These are phyloP conservation scores for Porites divaricata DNA, from an alignment of 92 coral and sea anemone species.

Conservation along the genomic window DNA sequence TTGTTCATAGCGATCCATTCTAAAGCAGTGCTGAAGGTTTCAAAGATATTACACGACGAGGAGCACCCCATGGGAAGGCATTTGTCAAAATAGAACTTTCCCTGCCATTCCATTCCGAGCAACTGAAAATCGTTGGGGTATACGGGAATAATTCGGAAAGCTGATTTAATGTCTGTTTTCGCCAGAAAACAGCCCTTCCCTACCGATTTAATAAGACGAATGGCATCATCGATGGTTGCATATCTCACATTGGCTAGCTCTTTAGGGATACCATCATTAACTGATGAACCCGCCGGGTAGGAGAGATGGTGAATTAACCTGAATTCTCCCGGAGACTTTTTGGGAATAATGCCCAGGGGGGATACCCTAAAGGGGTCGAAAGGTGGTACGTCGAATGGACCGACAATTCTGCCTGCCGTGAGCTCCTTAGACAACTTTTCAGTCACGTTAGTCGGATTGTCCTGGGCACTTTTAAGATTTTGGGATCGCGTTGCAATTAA, in stretches of 20 bases:
- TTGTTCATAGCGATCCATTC: conserved; percentile 72
- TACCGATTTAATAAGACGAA: conserved; percentile 36
- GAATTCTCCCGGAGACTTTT: conserved; percentile 63
- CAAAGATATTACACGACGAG: conserved; percentile 21
- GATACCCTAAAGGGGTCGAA: conserved; percentile 43
- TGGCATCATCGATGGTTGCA: conserved; percentile 61
- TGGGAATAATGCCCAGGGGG: conserved; percentile 64
- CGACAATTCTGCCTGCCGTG: conserved; percentile 28
- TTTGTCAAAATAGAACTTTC: conserved; percentile 54
- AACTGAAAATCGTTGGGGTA: conserved; percentile 57
- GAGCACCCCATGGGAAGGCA: conserved; percentile 75
- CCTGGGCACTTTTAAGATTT: conserved; percentile 31
- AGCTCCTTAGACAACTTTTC: conserved; percentile 37
- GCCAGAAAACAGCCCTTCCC: conserved; percentile 63
- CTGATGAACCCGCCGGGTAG: conserved; percentile 56
- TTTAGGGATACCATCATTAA: conserved; percentile 62
- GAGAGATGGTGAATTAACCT: conserved; percentile 70
- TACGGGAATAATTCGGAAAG: conserved; percentile 73
- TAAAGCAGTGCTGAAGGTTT: conserved; percentile 61
- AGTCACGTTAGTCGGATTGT: conserved; percentile 24
- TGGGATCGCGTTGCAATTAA: conserved; percentile 15
- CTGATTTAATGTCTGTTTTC: conserved; percentile 66
- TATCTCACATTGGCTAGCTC: conserved; percentile 48
- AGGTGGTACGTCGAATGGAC: conserved; percentile 58
- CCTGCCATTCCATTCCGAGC: conserved; percentile 56